Conservation (phyloP, 2,113 vertebrate species). For the Leptobrachium leishanense region DNA sequence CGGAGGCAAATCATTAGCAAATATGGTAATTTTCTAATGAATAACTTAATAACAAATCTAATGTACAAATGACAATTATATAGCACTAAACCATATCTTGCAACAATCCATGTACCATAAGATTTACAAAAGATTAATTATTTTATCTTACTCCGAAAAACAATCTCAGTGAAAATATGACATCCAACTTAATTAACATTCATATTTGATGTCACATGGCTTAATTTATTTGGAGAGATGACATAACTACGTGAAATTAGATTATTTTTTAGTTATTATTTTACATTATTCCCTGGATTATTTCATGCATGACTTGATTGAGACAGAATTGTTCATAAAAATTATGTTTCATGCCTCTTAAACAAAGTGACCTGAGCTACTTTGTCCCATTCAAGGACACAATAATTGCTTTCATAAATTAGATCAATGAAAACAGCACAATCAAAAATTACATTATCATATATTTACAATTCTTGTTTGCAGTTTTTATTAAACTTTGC, state of each 20-base stretch:
- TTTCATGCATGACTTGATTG: constrained; percentile 32
- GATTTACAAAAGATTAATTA: no score
- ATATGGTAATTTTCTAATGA: no score
- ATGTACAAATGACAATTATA: no score
- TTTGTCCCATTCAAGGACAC: constrained; percentile 32
- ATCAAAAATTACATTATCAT: constrained; percentile 31
- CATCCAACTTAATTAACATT: no score
- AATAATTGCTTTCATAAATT: constrained; percentile 35
- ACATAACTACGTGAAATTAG: neutral
- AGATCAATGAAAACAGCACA: constrained; percentile 21
- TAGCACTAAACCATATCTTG: no score
- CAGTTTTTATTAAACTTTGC: constrained; percentile 9
- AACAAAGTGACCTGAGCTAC: constrained; percentile 13
- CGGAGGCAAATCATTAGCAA: no score
- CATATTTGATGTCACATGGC: neutral
- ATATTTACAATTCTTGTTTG: constrained; percentile 19
- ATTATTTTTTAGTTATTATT: constrained; percentile 7
- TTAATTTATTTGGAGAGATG: neutral
- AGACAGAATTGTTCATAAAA: constrained; percentile 12
- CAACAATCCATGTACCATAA: no score
- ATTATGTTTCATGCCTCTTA: constrained; percentile 11
- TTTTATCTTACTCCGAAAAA: no score
- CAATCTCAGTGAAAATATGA: no score
- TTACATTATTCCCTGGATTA: constrained; percentile 22
- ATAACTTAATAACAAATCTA: no score